These are phyloP conservation scores for Coregonus ussuriensis DNA, from an alignment of 2,797 vertebrate genomes.

Conservation along the genomic window DNA sequence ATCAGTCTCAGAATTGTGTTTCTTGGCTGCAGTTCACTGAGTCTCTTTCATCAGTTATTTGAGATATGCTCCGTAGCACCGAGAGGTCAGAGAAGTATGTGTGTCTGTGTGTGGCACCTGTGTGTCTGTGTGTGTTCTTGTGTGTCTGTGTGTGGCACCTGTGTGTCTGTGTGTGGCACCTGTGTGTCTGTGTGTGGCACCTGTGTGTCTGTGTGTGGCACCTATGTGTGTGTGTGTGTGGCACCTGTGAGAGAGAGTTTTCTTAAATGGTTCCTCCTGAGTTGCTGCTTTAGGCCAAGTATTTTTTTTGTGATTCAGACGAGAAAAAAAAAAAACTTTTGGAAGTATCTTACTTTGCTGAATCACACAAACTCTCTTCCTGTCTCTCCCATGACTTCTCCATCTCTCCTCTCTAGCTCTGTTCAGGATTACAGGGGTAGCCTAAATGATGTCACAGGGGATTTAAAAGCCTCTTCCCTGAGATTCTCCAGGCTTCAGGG, in stretches of 20 bases:
- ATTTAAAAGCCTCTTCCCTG: conserved; percentile 3
- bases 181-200: too few species aligned
- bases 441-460: not conserved
- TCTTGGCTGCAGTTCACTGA: not conserved
- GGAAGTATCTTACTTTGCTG: not conserved
- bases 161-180: too few species aligned
- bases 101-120: not conserved
- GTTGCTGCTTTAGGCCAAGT: not conserved
- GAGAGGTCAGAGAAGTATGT: not conserved
- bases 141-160: too few species aligned
- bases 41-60: not conserved
- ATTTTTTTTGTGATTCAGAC: not conserved
- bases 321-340: not conserved
- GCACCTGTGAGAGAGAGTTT: not conserved
- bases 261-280: not conserved
- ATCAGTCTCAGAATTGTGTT: not conserved
- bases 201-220: too few species aligned
- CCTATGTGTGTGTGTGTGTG: too few species aligned
- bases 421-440: not conserved
- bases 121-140: too few species aligned
- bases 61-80: not conserved
- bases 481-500: conserved; percentile 2
- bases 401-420: not conserved
- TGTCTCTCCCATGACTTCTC: not conserved
- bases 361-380: not conserved